These are phyloP conservation scores for Calephelis nemesis DNA, from an alignment of 1,140 invertebrate species.

Conservation along the genomic window DNA sequence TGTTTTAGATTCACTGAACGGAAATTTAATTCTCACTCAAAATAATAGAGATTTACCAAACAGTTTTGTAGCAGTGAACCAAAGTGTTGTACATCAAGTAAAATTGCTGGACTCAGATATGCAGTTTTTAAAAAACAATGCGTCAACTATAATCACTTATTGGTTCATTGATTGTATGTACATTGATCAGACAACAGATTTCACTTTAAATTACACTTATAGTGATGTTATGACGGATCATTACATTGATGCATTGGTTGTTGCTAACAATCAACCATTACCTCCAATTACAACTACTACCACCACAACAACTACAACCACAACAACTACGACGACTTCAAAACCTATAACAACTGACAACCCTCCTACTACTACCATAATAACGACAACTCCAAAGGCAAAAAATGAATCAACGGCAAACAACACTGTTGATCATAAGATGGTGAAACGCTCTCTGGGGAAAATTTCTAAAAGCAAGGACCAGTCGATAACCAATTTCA, in stretches of 20 bases:
- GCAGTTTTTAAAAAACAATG: slow-evolving; percentile 80
- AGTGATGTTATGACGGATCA: slow-evolving; percentile 80
- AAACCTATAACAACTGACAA: slow-evolving; percentile 48
- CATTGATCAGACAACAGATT: slow-evolving; percentile 82
- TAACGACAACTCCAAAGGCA: slow-evolving; percentile 39
- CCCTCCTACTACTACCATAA: slow-evolving; percentile 29
- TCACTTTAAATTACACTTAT: slow-evolving; percentile 83
- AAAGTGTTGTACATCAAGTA: slow-evolving; percentile 80
- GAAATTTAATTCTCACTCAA: slow-evolving; percentile 82
- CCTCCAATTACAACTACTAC: slow-evolving; percentile 81
- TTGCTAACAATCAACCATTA: slow-evolving; percentile 83
- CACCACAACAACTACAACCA: slow-evolving; percentile 76
- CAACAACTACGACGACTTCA: slow-evolving; percentile 49
- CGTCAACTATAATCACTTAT: slow-evolving; percentile 83
- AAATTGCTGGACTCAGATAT: slow-evolving; percentile 81
- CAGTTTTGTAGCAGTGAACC: slow-evolving; percentile 82
- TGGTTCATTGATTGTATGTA: slow-evolving; percentile 90
- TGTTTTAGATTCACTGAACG: slow-evolving; percentile 82
- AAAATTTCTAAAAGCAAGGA: slow-evolving; percentile 40
- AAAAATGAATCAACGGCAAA: slow-evolving; percentile 37
- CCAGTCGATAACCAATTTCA: slow-evolving; percentile 62
- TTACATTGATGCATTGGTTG: slow-evolving; percentile 84
- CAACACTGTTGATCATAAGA: slow-evolving; percentile 33
- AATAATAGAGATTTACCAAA: slow-evolving; percentile 77
- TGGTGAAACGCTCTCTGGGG: slow-evolving; percentile 38